Conservation (phyloP, 2,113 vertebrate genomes). For the Toxotes jaculatrix region DNA sequence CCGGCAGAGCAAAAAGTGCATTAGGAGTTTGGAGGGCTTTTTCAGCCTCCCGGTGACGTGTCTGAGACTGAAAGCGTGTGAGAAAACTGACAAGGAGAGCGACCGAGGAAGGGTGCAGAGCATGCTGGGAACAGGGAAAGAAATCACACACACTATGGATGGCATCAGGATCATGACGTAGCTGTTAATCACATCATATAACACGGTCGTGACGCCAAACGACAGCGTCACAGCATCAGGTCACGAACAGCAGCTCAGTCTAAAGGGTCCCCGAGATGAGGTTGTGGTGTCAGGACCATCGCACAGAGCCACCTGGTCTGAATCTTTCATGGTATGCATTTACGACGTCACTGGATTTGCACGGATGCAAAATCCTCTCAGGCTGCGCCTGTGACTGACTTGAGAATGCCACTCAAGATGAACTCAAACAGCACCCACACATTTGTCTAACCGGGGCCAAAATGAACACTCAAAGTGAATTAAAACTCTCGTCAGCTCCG, state of each 20-base stretch:
- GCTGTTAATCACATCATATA: not conserved
- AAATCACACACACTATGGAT: not conserved
- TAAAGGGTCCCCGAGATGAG: too few relatives aligned
- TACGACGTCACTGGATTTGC: not conserved
- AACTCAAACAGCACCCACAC: conserved; percentile 28
- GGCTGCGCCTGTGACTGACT: not conserved
- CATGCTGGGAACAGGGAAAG: not conserved
- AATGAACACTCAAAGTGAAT: conserved; percentile 17
- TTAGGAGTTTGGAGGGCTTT: conserved; percentile 25
- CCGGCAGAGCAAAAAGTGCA: conserved; percentile 17
- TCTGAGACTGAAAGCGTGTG: not conserved
- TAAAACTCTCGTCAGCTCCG: conserved; percentile 12
- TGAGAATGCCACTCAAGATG: conserved; percentile 2
- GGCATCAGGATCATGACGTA: not conserved
- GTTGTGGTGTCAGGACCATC: too few relatives aligned
- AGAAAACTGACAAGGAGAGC: conserved; percentile 4
- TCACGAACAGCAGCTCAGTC: too few relatives aligned
- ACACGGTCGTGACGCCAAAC: too few relatives aligned
- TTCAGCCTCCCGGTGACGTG: conserved; percentile 36
- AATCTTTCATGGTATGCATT: not conserved
- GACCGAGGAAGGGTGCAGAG: not conserved
- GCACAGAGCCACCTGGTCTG: not conserved
- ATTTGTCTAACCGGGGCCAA: not conserved
- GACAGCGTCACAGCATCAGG: too few relatives aligned
- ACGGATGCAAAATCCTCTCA: not conserved